A percentile compares a stretch with the other conserved stretches of the same genome.
phyloP scores from a whole-genome alignment of 1,140 invertebrate genomes.

The Dolichoris vasculosae region DNA sequence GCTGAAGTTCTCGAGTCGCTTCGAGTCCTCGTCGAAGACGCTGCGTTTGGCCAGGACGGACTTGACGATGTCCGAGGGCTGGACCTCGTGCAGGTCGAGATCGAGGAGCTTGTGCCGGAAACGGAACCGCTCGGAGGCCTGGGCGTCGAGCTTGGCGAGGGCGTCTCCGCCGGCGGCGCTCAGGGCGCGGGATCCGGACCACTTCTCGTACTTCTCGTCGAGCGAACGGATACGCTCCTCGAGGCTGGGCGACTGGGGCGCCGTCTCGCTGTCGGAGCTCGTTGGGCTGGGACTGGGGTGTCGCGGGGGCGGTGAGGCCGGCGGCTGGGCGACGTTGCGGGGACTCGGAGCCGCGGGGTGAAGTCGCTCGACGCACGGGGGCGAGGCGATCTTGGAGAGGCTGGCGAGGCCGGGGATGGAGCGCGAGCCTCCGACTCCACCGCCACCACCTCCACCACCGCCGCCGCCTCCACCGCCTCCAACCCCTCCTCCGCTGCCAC shows the following conservation, averaged over 20 bases:
- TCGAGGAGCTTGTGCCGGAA: constrained; percentile 82
- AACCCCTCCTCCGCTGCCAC: too few relatives aligned
- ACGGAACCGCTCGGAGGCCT: constrained; percentile 70
- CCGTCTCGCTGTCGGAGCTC: constrained; percentile 75
- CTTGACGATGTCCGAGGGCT: constrained; percentile 95
- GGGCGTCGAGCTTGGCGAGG: constrained; percentile 77
- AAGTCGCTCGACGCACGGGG: constrained; percentile 65
- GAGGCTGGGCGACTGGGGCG: constrained; percentile 80
- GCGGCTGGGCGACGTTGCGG: constrained; percentile 73
- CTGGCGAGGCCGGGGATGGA: constrained; percentile 46
- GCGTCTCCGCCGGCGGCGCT: constrained; percentile 77
- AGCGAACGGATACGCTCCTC: constrained; percentile 91
- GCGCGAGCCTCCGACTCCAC: constrained; percentile 46
- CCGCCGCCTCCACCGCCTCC: constrained; percentile 61
- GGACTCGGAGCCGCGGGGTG: constrained; percentile 66
- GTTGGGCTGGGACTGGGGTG: constrained; percentile 78
- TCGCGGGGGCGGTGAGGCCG: constrained; percentile 77
- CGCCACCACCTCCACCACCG: too few relatives aligned
- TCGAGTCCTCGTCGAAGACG: constrained; percentile 96
- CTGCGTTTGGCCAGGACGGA: constrained; percentile 92
- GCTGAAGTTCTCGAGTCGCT: constrained; percentile 91
- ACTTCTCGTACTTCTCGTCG: constrained; percentile 94
- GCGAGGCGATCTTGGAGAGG: constrained; percentile 67
- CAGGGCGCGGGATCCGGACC: constrained; percentile 82
- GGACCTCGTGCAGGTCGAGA: constrained; percentile 84